A percentile compares a stretch with the other conserved stretches of the same genome.
Conservation (phyloP, 2,113 vertebrate genomes). For the Equus quagga region DNA sequence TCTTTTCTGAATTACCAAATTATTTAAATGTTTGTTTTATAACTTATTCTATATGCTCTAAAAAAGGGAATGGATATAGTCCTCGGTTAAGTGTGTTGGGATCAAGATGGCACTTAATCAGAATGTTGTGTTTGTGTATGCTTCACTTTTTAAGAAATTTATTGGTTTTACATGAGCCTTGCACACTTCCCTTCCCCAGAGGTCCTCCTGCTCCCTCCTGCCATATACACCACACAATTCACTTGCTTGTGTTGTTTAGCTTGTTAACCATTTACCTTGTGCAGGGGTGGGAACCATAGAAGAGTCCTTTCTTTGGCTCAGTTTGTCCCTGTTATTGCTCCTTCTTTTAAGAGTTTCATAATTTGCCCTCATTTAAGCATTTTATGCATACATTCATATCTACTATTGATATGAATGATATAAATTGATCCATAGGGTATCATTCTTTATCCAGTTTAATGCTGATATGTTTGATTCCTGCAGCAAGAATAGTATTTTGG, state of each 20-base stretch:
- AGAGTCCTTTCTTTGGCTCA: neutral
- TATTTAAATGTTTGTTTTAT: slow-evolving; percentile 28
- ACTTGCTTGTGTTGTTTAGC: neutral
- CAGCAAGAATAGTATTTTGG: neutral
- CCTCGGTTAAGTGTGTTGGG: neutral
- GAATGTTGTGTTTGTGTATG: neutral
- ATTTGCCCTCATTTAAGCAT: neutral
- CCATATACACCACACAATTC: neutral
- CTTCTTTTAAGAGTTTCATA: neutral
- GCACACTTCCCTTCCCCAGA: neutral
- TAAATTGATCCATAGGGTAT: neutral
- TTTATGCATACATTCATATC: neutral
- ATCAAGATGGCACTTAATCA: neutral
- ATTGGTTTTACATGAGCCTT: neutral
- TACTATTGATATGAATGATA: neutral
- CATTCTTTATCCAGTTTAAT: neutral
- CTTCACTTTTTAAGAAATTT: neutral
- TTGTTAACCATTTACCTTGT: neutral
- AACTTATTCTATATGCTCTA: neutral
- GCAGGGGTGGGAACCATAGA: neutral
- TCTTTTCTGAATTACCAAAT: neutral
- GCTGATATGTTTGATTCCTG: neutral
- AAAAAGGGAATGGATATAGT: neutral
- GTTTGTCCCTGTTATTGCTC: neutral
- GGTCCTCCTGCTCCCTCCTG: neutral